A percentile compares a stretch with the other conserved stretches of the same genome.
These are phyloP conservation scores for Drosophila tani DNA, from an alignment of 1,140 invertebrate species.

Conservation along the genomic window DNA sequence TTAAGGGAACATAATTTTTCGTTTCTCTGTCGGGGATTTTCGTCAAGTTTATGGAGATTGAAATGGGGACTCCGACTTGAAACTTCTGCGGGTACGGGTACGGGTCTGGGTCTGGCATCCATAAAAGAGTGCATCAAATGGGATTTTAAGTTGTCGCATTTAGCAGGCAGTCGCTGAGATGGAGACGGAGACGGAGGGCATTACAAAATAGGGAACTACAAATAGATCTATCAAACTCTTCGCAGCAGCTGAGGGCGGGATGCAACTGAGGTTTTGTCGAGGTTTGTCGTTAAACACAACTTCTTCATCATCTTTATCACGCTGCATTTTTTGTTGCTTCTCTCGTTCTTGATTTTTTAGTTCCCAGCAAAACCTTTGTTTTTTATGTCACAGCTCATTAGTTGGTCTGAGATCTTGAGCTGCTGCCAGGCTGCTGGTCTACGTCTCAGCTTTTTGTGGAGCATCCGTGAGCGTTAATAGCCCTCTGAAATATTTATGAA, in stretches of 20 bases:
- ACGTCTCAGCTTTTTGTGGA: slow-evolving; percentile 25
- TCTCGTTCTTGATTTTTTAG: slow-evolving; percentile 9
- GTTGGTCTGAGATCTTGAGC: slow-evolving; percentile 30
- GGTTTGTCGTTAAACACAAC: slow-evolving; percentile 66
- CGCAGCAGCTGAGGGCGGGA: slow-evolving; percentile 57
- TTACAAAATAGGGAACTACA: slow-evolving; percentile 53
- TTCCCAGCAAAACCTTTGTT: slow-evolving; percentile 64
- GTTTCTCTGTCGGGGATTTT: slow-evolving; percentile 75
- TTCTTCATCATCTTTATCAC: slow-evolving; percentile 40
- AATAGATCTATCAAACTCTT: slow-evolving; percentile 79
- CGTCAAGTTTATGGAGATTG: slow-evolving; percentile 83
- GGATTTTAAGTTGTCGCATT: slow-evolving; percentile 82
- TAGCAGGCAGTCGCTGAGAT: slow-evolving; percentile 54
- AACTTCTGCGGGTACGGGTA: slow-evolving; percentile 33
- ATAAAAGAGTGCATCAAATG: slow-evolving; percentile 83
- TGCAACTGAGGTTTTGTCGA: slow-evolving; percentile 53
- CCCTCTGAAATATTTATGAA: slow-evolving; percentile 60
- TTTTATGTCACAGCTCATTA: slow-evolving; percentile 77
- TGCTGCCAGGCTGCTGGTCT: slow-evolving; percentile 15
- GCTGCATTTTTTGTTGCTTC: background rate
- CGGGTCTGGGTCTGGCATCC: slow-evolving; percentile 42
- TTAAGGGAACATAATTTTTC: slow-evolving; percentile 84
- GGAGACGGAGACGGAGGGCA: background rate
- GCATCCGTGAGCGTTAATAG: slow-evolving; percentile 66
- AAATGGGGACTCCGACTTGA: slow-evolving; percentile 48